Conservation (phyloP, 2,113 vertebrate species). For the Phocoena sinus region DNA sequence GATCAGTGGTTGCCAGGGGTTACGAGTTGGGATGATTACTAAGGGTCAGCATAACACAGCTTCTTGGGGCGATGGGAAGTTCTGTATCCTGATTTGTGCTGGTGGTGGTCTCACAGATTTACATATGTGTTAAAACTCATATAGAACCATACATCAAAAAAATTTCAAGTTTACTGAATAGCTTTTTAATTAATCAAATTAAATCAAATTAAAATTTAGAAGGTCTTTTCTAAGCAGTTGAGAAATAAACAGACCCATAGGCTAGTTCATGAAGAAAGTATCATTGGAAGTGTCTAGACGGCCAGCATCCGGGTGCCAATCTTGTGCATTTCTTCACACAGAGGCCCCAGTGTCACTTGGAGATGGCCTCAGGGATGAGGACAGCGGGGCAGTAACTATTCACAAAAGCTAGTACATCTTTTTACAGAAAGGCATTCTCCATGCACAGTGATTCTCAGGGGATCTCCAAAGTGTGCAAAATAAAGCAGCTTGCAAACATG, state of each 20-base stretch:
- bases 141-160: background rate
- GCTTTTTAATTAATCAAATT: background rate
- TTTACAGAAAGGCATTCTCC: background rate
- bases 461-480: background rate
- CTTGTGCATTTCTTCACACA: background rate
- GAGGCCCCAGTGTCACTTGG: background rate
- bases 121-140: background rate
- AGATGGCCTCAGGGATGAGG: background rate
- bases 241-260: background rate
- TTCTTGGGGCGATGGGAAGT: background rate
- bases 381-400: background rate
- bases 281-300: background rate
- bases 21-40: background rate
- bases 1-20: background rate
- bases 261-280: background rate
- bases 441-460: background rate
- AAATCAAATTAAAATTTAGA: background rate
- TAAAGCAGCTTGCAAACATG: background rate
- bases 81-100: background rate
- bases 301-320: background rate
- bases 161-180: background rate
- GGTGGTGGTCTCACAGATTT: background rate
- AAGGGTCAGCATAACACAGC: background rate
- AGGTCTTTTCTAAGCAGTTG: background rate
- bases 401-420: background rate